Evolutionary conservation across 2,113 vertebrate species (phyloP), one percentile per base, ranked within the genome.

Genomic region (Heterochromis multidens): DNA sequence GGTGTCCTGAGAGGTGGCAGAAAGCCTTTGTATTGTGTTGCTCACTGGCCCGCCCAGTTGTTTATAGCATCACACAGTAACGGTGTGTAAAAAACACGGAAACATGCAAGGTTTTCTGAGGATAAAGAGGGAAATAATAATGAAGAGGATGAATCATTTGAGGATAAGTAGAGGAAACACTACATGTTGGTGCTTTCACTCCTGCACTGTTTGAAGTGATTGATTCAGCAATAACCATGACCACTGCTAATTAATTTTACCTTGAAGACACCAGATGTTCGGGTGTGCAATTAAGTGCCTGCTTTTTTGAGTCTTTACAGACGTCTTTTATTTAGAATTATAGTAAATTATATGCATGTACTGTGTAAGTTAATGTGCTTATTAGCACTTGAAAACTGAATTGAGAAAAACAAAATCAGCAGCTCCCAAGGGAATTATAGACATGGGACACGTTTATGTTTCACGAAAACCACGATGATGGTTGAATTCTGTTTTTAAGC

Each of bases 1-100:
- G 6, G 57, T 35, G 87, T 82, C 88, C 76, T 72, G 58, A 76
- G 57, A 88, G 23, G 79, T 10, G 70, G 54, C 77, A 57, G 59
- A 74, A 46, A 52, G 86, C 11, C 43, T 31, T 17, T 60, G 77
- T 74, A 23, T 57, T 79, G 59, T 85, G 35, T 49, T 61, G 9
- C 58, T 81, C 33, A 31, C 33, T 6, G 4, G 6, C 17, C 33
- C 37, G 17, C 21, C 1, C 2, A n/a, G 21, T n/a, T 62, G 43
- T 56, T 40, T 77, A 77, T 78, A 35, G 3, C 23, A 6, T 81
- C 81, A 81, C 29, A 19, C 49, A 12, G 6, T 21, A 25, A 80
- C 6, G 7, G 13, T 40, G 35, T 33, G 74, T 9, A 78, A 13
- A 33, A 4, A 40, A 29, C n/a, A 43, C 43, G 27, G 8, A 78